phyloP scores from a whole-genome alignment of 2,797 vertebrate genomes.

The Helicolenus hilgendorfi region DNA sequence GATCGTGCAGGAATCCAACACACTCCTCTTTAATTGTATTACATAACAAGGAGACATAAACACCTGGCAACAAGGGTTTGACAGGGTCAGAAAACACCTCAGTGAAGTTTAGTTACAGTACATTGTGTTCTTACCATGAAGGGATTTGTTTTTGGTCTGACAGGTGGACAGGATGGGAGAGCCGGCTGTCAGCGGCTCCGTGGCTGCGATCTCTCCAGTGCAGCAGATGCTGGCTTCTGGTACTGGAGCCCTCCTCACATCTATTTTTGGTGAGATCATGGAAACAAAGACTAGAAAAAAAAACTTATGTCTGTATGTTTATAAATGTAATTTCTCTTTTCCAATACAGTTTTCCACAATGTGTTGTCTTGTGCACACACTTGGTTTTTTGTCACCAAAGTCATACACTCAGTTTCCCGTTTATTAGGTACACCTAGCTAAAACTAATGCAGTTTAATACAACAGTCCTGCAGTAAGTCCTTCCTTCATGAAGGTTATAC shows the following conservation, averaged over 20 bases:
- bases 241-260: slow-evolving; percentile 95
- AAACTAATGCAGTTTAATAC: no score
- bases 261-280: slow-evolving; percentile 93
- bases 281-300: not conserved
- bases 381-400: not conserved
- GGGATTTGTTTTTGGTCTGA: slow-evolving; percentile 7
- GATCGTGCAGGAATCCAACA: not conserved
- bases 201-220: slow-evolving; percentile 92
- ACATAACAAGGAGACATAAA: slow-evolving; percentile 10
- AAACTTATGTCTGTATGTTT: not conserved
- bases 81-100: not conserved
- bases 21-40: slow-evolving; percentile 8
- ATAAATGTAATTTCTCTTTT: not conserved
- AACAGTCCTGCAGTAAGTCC: not conserved
- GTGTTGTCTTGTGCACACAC: not conserved
- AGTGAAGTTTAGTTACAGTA: not conserved
- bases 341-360: not conserved
- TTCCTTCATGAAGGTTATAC: not conserved
- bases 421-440: not conserved
- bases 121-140: not conserved
- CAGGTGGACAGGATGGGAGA: slow-evolving; percentile 92
- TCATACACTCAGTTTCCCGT: not conserved
- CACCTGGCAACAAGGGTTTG: not conserved
- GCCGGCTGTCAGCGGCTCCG: slow-evolving; percentile 49
- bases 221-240: slow-evolving; percentile 98